These are phyloP conservation scores for Rhinolophus ferrumequinum DNA, from an alignment of 2,113 vertebrate species.

Conservation along the genomic window DNA sequence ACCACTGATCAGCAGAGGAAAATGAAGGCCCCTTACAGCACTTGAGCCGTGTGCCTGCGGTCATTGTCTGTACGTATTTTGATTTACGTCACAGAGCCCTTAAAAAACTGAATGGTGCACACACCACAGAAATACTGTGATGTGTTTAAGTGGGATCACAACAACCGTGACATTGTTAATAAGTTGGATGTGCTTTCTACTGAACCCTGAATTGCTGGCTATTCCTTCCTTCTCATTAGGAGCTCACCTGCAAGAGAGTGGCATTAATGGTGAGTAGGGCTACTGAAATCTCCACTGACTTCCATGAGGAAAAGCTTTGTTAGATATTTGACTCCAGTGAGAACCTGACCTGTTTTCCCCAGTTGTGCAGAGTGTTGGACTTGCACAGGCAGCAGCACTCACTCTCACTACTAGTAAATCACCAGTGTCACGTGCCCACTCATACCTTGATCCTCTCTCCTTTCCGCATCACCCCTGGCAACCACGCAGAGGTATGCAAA, in stretches of 20 bases:
- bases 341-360: background rate
- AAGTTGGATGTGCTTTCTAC: slow-evolving; percentile 7
- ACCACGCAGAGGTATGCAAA: background rate
- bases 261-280: slow-evolving; percentile 35
- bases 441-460: background rate
- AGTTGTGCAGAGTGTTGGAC: background rate
- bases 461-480: background rate
- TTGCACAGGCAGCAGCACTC: background rate
- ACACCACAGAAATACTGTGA: background rate
- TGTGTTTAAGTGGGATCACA: slow-evolving; percentile 16
- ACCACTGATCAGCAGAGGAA: background rate
- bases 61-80: background rate
- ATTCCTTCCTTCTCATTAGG: background rate
- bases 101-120: background rate
- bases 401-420: background rate
- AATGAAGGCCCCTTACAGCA: background rate
- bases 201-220: background rate
- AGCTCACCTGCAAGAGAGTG: background rate
- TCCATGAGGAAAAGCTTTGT: background rate
- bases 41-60: background rate
- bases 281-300: background rate
- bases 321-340: slow-evolving; percentile 17
- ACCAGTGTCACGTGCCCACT: background rate
- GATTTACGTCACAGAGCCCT: background rate
- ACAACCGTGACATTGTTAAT: background rate